Conservation (phyloP, 2,888 invertebrate genomes). For the Clistopyga incitator region DNA sequence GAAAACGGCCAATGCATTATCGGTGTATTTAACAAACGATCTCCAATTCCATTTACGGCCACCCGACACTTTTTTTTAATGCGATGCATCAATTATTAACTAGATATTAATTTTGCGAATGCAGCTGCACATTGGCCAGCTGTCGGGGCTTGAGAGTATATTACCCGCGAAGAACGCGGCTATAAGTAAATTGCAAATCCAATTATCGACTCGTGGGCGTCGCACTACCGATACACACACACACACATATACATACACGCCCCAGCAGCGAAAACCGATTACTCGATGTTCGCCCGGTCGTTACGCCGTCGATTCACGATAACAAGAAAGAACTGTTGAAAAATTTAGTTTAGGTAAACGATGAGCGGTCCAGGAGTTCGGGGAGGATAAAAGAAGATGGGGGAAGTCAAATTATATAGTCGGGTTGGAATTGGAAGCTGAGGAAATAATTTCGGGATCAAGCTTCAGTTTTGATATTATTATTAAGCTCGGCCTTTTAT, state of each 20-base stretch:
- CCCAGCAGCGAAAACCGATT: constrained; percentile 8
- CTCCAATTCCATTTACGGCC: not conserved
- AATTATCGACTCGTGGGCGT: constrained; percentile 55
- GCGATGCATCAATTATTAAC: constrained; percentile 13
- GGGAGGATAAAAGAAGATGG: not conserved
- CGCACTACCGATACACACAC: constrained; percentile 5
- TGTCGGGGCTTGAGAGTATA: constrained; percentile 24
- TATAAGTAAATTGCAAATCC: constrained; percentile 63
- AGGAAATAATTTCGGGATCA: too few relatives aligned
- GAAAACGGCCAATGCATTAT: not conserved
- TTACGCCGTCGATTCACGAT: constrained; percentile 10
- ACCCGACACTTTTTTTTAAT: constrained; percentile 7
- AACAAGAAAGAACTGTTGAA: constrained; percentile 13
- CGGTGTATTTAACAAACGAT: constrained; percentile 3
- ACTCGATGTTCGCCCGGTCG: constrained; percentile 38
- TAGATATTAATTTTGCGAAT: constrained; percentile 46
- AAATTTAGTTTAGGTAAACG: constrained; percentile 28
- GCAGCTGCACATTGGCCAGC: constrained; percentile 26
- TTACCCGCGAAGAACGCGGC: constrained; percentile 13
- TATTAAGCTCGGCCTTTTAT: too few relatives aligned
- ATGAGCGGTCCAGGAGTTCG: not conserved
- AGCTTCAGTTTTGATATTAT: too few relatives aligned
- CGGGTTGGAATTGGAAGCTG: not conserved
- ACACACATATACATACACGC: not conserved
- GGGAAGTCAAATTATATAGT: constrained; percentile 48